Conservation (phyloP, 2,888 invertebrate species). For the Germaria angustata region DNA sequence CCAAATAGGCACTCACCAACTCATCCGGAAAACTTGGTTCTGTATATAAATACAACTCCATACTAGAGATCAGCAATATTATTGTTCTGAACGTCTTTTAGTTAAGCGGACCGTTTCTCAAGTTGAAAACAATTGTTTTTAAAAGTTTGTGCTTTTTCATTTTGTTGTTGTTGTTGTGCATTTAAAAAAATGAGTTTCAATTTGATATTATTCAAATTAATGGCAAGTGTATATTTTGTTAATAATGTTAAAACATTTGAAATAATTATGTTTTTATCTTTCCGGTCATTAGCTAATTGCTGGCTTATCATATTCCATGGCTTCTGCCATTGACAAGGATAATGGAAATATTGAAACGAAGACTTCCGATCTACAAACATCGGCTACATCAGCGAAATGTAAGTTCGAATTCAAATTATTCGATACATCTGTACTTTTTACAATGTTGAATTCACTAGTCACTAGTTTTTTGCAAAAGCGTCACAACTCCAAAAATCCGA, state of each 20-base stretch:
- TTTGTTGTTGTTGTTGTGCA: not conserved
- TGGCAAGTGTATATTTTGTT: too few species aligned
- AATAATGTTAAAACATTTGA: not conserved
- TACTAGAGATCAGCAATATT: conserved; percentile 75
- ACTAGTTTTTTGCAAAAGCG: too few species aligned
- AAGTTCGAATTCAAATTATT: too few species aligned
- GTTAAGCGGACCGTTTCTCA: conserved; percentile 37
- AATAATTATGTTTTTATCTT: not conserved
- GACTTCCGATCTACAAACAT: conserved; percentile 72
- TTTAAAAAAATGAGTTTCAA: conserved; percentile 40
- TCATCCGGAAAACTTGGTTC: conserved; percentile 76
- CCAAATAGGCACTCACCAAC: conserved; percentile 68
- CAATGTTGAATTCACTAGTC: too few species aligned
- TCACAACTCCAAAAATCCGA: too few species aligned
- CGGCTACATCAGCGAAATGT: conserved; percentile 77
- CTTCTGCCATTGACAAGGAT: conserved; percentile 4
- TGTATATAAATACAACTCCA: conserved; percentile 77
- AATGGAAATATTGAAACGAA: not conserved
- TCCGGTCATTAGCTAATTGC: conserved; percentile 2
- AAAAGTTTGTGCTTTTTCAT: not conserved
- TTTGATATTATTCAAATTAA: conserved; percentile 28
- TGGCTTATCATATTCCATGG: not conserved
- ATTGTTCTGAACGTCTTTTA: conserved; percentile 59
- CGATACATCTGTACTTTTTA: too few species aligned
- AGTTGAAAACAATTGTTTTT: conserved; percentile 13